Evolutionary conservation across 2,888 invertebrate genomes (phyloP).

Genomic region (Tiliacea aurago): DNA sequence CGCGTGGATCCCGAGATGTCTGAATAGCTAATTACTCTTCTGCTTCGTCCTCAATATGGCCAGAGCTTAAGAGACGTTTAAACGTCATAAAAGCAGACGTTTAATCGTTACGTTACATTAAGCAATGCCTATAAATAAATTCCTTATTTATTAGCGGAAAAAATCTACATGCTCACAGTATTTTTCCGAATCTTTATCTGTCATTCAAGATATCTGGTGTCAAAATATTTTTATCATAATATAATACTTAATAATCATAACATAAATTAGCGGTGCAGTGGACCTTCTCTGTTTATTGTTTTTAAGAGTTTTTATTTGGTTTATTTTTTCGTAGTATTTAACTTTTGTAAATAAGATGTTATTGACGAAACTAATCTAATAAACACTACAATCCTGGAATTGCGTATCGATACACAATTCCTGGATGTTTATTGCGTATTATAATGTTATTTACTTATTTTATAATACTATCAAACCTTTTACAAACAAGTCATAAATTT

Average conservation of each 20-base stretch:
- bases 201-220: background rate
- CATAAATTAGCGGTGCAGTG: background rate
- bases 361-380: too few relatives aligned
- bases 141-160: background rate
- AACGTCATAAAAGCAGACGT: background rate
- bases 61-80: background rate
- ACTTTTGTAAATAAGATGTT: background rate
- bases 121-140: background rate
- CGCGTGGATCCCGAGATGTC: background rate
- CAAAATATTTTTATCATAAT: background rate
- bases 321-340: background rate
- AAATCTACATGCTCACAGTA: background rate
- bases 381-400: background rate
- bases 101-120: background rate
- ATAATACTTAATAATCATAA: background rate
- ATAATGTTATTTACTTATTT: background rate
- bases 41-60: background rate
- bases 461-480: background rate
- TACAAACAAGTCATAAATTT: background rate
- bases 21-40: background rate
- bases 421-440: background rate
- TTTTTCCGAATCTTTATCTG: conserved; percentile 10
- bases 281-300: conserved; percentile 7
- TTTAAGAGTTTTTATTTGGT: background rate
- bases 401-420: background rate